A percentile compares a stretch with the other conserved stretches of the same genome.
Conservation (phyloP, 2,797 vertebrate genomes). For the Danio albolineatus region DNA sequence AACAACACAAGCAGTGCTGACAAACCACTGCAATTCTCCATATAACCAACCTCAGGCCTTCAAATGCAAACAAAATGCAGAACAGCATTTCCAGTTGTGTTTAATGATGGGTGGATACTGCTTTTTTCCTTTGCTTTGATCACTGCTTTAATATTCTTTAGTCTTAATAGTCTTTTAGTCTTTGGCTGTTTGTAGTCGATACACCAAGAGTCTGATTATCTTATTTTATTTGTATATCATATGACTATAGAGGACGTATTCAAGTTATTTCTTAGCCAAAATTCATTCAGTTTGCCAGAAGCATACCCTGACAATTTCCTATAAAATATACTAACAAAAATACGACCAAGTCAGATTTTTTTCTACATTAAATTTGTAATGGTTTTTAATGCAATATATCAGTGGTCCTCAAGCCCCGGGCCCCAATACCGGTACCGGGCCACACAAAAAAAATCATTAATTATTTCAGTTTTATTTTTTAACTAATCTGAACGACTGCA, state of each 20-base stretch:
- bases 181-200: neutral
- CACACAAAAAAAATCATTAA: too few species aligned
- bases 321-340: too few species aligned
- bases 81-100: neutral
- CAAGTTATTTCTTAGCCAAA: neutral
- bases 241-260: neutral
- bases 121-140: too few species aligned
- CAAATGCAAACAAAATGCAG: neutral
- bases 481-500: too few species aligned
- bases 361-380: too few species aligned
- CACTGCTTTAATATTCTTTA: too few species aligned
- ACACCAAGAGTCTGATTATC: neutral
- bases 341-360: too few species aligned
- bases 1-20: conserved; percentile 36
- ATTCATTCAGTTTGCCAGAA: neutral
- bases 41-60: conserved; percentile 11
- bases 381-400: neutral
- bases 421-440: too few species aligned
- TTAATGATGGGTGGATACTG: neutral
- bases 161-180: neutral
- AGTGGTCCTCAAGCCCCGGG: too few species aligned
- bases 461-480: too few species aligned
- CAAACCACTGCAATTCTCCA: conserved; percentile 4
- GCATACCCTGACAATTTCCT: neutral
- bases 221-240: too few species aligned